Evolutionary conservation across 1,140 invertebrate genomes (phyloP), one percentile per base, ranked within the genome.

Genomic region (Hypothenemus hampei): DNA sequence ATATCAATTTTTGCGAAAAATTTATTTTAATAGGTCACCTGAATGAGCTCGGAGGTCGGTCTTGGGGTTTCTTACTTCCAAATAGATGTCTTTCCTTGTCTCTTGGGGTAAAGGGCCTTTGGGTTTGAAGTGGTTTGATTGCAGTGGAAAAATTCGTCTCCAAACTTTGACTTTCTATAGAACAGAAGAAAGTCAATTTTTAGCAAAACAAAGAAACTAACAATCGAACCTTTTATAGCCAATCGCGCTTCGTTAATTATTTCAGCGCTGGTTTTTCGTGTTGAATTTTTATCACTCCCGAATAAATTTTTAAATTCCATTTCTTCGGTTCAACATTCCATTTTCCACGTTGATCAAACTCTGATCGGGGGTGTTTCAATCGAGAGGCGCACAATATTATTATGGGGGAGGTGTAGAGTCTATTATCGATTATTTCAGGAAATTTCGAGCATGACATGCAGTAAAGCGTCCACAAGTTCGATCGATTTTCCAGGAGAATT

Each of bases 181-280:
- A 31, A 13, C 13, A 31, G 26, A 8, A 31, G 10, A 11, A 31
- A 31, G 26, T 31, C 10, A 31, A 31, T 31, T 3, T 31, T 31
- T 1, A 31, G 26, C 10, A 37, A 10, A n/a, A 7, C 35, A 15
- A 37, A 37, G 7, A 37, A 8, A 37, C 15, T 16, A 16, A 31
- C 13, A 31, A 31, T 3, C 8, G 26, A 31, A 70, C 69, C 68
- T 63, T 59, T 70, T 24, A 81, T 75, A 22, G 79, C 78, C 20
- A 80, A 78, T 57, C 83, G 76, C 0, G 87, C 86, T 74, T 89
- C 86, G 63, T 80, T 86, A 43, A 90, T 87, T 53, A 89, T 87
- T 67, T 89, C 83, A 0, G 84, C 81, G 15, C 82, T 85, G 1
- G 84, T 87, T 67, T 84, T 84, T 23, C 68, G 63, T 11, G 59